These are phyloP conservation scores for Hirtodrosophila alboralis DNA, from an alignment of 2,888 invertebrate species.

Conservation along the genomic window DNA sequence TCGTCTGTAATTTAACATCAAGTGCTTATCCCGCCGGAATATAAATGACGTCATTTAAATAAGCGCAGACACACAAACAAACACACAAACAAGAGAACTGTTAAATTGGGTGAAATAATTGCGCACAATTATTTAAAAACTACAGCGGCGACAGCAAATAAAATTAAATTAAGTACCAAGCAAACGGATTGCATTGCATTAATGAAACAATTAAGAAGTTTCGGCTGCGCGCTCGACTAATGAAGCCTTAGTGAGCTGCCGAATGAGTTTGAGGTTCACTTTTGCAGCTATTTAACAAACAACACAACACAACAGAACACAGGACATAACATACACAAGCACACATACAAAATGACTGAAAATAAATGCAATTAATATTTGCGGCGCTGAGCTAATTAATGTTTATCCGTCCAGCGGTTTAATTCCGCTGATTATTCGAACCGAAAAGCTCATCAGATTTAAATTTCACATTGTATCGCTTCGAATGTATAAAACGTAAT, in stretches of 20 bases:
- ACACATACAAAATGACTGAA: slow-evolving; percentile 19
- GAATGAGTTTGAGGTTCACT: slow-evolving; percentile 21
- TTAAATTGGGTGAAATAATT: slow-evolving; percentile 78
- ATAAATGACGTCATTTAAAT: slow-evolving; percentile 77
- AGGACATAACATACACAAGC: slow-evolving; percentile 5
- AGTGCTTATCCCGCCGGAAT: slow-evolving; percentile 76
- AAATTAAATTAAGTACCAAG: slow-evolving; percentile 74
- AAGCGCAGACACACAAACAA: slow-evolving; percentile 29
- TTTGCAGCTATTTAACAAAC: slow-evolving; percentile 36
- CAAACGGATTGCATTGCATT: slow-evolving; percentile 77
- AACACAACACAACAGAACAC: slow-evolving; percentile 7
- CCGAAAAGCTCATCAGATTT: slow-evolving; percentile 2
- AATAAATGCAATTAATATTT: slow-evolving; percentile 58
- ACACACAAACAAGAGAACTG: slow-evolving; percentile 49
- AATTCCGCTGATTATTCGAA: slow-evolving; percentile 10
- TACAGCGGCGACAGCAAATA: slow-evolving; percentile 65
- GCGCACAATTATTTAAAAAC: slow-evolving; percentile 76
- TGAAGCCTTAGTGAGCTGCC: slow-evolving; percentile 67
- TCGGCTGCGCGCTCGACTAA: slow-evolving; percentile 54
- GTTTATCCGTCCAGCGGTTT: slow-evolving; percentile 17
- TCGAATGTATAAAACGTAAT: slow-evolving; percentile 1
- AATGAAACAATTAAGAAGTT: slow-evolving; percentile 76
- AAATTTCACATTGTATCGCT: slow-evolving; percentile 4
- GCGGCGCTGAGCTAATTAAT: slow-evolving; percentile 59
- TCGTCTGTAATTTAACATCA: slow-evolving; percentile 71